phyloP scores from a whole-genome alignment of 2,797 vertebrate genomes.

The Acrocephalus scirpaceus region DNA sequence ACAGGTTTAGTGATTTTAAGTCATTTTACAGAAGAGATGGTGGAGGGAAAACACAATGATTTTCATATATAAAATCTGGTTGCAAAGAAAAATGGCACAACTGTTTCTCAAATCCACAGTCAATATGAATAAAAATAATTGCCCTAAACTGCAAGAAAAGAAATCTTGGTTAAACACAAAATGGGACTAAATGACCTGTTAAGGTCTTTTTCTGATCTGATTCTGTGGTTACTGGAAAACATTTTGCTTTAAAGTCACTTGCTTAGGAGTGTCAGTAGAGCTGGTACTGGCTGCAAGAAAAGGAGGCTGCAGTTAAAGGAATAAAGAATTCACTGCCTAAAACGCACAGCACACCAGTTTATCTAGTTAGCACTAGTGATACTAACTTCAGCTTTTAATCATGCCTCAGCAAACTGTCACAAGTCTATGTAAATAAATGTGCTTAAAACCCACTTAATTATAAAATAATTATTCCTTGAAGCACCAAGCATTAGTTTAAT shows the following conservation, averaged over 20 bases:
- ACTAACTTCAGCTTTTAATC: conserved; percentile 45
- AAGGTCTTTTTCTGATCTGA: background rate
- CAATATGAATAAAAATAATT: background rate
- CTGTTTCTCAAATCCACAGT: background rate
- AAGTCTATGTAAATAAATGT: conserved; percentile 8
- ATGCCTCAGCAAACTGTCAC: background rate
- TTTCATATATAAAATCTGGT: background rate
- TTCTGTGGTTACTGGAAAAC: background rate
- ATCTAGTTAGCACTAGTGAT: background rate
- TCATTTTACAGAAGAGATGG: background rate
- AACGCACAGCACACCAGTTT: background rate
- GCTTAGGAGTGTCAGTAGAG: background rate
- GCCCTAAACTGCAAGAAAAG: background rate
- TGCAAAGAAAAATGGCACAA: background rate
- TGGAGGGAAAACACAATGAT: background rate
- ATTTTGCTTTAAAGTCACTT: background rate
- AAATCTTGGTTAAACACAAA: background rate
- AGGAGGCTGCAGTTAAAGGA: background rate
- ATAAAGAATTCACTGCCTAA: background rate
- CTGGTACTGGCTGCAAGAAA: background rate
- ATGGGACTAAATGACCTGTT: background rate
- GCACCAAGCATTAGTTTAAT: conserved; percentile 27
- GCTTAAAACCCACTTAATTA: conserved; percentile 31
- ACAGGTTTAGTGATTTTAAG: background rate
- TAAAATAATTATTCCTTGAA: conserved; percentile 37